Base-by-base conservation (phyloP, 2,797 vertebrate species). In the Pipistrellus pipistrellus region DNA sequence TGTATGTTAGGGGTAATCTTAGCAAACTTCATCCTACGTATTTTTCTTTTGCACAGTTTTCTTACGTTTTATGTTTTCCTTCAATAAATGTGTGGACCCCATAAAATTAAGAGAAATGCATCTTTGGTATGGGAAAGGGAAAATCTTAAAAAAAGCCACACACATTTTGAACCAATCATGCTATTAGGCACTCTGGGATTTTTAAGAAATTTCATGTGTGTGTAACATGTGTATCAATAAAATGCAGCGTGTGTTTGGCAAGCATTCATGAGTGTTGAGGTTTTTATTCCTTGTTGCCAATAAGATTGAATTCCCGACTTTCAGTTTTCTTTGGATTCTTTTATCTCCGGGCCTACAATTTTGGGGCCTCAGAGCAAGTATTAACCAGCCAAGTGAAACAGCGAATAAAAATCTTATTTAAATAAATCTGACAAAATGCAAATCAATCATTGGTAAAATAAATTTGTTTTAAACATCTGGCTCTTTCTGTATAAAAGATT, bases 1-100 rank as follows among this genome's bases (percentile, higher is more conserved):
- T 41, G 32, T 57, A 32, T 64, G 27, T 57, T 86, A 85, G 76
- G 46, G 73, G n/a, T 51, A 77, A 76, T 73, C 81, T 1, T 27
- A 87, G 68, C 80, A 97, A 97, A 68, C 18, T 92, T 86, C 15
- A n/a, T 72, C 57, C 23, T 93, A 18, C 44, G 27, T 87, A 94
- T 44, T 95, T 96, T 85, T 0, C 0, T 62, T 93, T 83, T 32
- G 20, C 8, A 8, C 23, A 57, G 5, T 94, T 90, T 95, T 87
- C 44, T 92, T 46, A 2, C 18, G 4, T 80, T 85, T 96, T 93
- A 30, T 3, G 1, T 90, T 95, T 97, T 88, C 41, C 38, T 83
- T 83, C 59, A 80, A 48, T 38, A 44, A 88, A 46, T 12, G 1
- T 3, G 1, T 0, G 2, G 76, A 73, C 48, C 83, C 0, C 30